Evolutionary conservation across 2,888 invertebrate genomes (phyloP).

Genomic region (Flabesymbios commensalis): DNA sequence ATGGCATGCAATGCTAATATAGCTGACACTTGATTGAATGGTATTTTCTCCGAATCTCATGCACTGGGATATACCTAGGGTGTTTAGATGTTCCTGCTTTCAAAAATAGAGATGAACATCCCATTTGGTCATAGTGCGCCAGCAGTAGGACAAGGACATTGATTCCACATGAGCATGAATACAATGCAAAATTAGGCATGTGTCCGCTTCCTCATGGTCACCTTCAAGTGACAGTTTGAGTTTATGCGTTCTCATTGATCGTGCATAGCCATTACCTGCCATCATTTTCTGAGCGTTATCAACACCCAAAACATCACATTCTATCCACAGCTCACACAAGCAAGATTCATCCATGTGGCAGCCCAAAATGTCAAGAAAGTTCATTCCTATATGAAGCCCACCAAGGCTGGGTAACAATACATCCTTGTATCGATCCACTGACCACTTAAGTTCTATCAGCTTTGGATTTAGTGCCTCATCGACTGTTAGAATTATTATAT

Average conservation of each 20-base stretch:
- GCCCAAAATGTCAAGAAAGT: constrained; percentile 18
- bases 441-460: constrained; percentile 14
- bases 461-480: constrained; percentile 14
- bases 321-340: constrained; percentile 20
- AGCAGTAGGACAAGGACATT: background rate
- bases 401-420: constrained; percentile 12
- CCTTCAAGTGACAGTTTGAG: background rate
- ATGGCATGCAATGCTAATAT: constrained; percentile 6
- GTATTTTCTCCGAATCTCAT: background rate
- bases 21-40: background rate
- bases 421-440: background rate
- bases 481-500: background rate
- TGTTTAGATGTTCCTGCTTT: background rate
- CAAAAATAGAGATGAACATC: background rate
- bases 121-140: background rate
- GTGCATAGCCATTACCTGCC: constrained; percentile 15
- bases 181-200: background rate
- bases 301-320: constrained; percentile 11
- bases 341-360: constrained; percentile 17
- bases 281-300: constrained; percentile 12
- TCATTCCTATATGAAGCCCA: constrained; percentile 17
- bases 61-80: constrained; percentile 5
- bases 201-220: background rate
- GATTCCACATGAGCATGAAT: constrained; percentile 4
- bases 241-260: constrained; percentile 15